Base-by-base conservation (phyloP, 2,888 invertebrate genomes). In the Ectemnius cavifrons region DNA sequence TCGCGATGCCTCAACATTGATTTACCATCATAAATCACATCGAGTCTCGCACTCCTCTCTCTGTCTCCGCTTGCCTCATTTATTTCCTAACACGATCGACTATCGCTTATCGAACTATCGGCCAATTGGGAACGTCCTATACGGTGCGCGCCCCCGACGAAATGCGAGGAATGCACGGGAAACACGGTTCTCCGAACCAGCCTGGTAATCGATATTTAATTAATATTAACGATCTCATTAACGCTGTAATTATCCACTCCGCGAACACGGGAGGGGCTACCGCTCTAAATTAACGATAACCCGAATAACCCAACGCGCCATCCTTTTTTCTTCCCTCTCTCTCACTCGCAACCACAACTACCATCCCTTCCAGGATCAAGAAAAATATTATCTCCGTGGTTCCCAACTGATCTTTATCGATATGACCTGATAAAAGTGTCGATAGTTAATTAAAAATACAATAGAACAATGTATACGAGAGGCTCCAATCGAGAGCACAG, bases 151-250 rank as follows among this genome's bases (percentile, higher is more conserved):
- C 69, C 49, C 23, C 57, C 14, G 27, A 58, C 75, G 45, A 75
- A 66, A 69, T 67, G 65, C 69, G 74, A 75, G 56, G 63, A 60
- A 52, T 52, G 45, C n/a, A 56, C 28, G 57, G n/a, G 47, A 60
- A 60, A 61, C 49, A 23, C 20, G 18, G 52, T 11, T 16, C 28
- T 37, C 49, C 47, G 52, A 4, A 45, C 65, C 46, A 37, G 18
- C 16, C 16, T 18, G 61, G 16, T 58, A 63, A 75, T 73, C 71
- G 75, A 66, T 66, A 45, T 60, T 16, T 80, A 78, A 80, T 78
- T 67, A 71, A 75, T 68, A 75, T 60, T 67, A 59, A 75, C 71
- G 71, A 62, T 59, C 71, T 69, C 60, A 78, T 79, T 75, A 80
- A 78, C 64, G 37, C 16, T 14, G 37, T 66, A 73, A 79, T 83